Percentiles rank a stretch among this genome's conserved stretches.
phyloP scores from a whole-genome alignment of 2,797 vertebrate species.

The Trachops cirrhosus region DNA sequence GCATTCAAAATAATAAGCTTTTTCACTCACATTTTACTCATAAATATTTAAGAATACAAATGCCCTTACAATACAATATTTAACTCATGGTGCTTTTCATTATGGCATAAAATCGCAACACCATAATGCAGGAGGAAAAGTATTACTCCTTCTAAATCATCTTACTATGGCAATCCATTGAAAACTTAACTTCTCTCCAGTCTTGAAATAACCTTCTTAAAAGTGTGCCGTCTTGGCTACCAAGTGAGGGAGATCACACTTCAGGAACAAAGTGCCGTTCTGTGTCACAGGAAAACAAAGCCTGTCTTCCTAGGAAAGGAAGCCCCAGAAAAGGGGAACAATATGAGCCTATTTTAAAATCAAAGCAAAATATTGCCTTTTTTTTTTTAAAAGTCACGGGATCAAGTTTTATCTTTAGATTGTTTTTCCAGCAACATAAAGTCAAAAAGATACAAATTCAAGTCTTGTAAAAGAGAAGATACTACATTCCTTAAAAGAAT shows the following conservation, averaged over 20 bases:
- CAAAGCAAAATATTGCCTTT: background rate
- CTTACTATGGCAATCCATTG: background rate
- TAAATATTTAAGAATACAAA: background rate
- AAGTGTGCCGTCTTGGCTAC: background rate
- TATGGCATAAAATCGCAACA: background rate
- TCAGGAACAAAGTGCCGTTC: slow-evolving; percentile 26
- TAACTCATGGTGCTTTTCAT: background rate
- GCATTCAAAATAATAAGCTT: slow-evolving; percentile 6
- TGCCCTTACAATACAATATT: background rate
- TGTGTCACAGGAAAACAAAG: slow-evolving; percentile 27
- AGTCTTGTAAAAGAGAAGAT: background rate
- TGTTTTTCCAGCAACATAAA: background rate
- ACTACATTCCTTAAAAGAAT: background rate
- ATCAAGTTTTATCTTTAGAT: background rate
- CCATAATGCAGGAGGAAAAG: background rate
- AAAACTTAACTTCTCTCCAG: background rate
- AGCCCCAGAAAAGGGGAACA: background rate
- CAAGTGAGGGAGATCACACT: slow-evolving; percentile 23
- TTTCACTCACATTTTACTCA: background rate
- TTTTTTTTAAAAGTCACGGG: background rate
- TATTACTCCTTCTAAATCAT: background rate
- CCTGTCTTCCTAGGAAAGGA: background rate
- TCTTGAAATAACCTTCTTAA: background rate
- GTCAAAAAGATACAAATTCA: background rate
- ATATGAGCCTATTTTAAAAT: background rate